Evolutionary conservation across 1,140 invertebrate species (phyloP).

Genomic region (Notospermus geniculatus): DNA sequence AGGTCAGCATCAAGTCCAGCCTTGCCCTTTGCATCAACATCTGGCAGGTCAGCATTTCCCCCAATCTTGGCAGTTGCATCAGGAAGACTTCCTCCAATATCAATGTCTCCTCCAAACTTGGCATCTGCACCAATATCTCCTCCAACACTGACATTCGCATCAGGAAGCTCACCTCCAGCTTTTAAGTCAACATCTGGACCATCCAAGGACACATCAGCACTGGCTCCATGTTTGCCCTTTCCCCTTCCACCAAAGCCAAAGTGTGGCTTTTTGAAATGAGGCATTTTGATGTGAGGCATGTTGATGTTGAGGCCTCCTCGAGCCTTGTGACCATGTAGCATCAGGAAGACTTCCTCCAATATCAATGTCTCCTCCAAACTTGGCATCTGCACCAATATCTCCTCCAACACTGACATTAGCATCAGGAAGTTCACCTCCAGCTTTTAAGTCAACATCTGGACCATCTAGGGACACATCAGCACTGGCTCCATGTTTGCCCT

Average conservation of each 20-base stretch:
- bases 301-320: conserved; percentile 5
- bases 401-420: conserved; percentile 3
- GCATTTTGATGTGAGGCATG: neutral
- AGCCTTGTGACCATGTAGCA: neutral
- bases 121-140: conserved; percentile 1
- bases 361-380: neutral
- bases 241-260: neutral
- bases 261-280: neutral
- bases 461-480: neutral
- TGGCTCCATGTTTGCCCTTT: neutral
- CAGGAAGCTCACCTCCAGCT: neutral
- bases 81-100: neutral
- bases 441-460: too few species aligned
- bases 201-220: neutral
- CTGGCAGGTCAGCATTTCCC: neutral
- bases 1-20: conserved; percentile 1
- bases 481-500: neutral
- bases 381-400: neutral
- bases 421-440: neutral
- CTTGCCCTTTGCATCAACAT: neutral
- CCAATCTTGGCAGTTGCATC: conserved; percentile 1
- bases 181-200: conserved; percentile 6
- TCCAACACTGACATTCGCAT: conserved; percentile 2
- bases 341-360: neutral
- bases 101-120: neutral